phyloP scores from a whole-genome alignment of 2,113 vertebrate genomes.

The Catharus minimus region DNA sequence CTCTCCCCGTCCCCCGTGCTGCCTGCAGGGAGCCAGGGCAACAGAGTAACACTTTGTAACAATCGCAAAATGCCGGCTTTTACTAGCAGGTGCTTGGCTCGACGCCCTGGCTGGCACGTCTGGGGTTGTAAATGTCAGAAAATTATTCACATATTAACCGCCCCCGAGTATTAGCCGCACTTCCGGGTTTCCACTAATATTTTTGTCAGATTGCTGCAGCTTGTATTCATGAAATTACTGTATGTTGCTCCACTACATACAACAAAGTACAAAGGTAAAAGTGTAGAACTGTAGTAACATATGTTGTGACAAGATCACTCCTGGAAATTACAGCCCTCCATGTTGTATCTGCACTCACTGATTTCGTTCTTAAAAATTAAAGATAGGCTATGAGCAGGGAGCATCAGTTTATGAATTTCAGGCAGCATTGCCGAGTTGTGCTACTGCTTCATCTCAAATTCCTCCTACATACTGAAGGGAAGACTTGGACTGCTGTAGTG shows the following conservation, averaged over 20 bases:
- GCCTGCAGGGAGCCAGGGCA: too few relatives aligned
- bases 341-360: background rate
- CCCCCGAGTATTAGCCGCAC: too few relatives aligned
- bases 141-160: too few relatives aligned
- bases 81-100: too few relatives aligned
- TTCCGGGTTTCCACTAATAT: too few relatives aligned
- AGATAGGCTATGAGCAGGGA: background rate
- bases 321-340: constrained; percentile 33
- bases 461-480: background rate
- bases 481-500: background rate
- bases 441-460: background rate
- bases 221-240: too few relatives aligned
- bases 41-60: too few relatives aligned
- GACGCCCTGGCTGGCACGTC: too few relatives aligned
- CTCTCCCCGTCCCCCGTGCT: too few relatives aligned
- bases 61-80: too few relatives aligned
- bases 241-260: constrained; percentile 53
- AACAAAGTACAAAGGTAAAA: constrained; percentile 76
- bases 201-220: too few relatives aligned
- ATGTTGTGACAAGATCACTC: constrained; percentile 70
- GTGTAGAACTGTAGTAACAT: constrained; percentile 52
- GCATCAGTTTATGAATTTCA: background rate
- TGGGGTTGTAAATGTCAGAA: too few relatives aligned
- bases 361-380: constrained; percentile 31
- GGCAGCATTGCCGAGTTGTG: background rate